Evolutionary conservation across 2,797 vertebrate genomes (phyloP).

Genomic region (Anabacerthia variegaticeps): DNA sequence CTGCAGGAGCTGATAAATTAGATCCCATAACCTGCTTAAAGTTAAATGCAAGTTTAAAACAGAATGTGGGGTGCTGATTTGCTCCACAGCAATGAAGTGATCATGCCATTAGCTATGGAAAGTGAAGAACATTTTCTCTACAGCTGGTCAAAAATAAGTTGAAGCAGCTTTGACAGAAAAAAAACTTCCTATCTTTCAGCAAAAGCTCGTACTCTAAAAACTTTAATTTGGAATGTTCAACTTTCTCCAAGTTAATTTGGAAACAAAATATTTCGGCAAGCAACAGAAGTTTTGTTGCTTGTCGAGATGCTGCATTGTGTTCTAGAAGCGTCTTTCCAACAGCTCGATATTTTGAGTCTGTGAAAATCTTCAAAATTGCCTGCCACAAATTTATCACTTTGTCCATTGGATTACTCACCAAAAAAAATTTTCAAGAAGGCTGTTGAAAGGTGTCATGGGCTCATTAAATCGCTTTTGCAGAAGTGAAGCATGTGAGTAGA

Average conservation of each 20-base stretch:
- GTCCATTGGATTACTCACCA: not conserved
- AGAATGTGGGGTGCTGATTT: not conserved
- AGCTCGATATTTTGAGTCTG: not conserved
- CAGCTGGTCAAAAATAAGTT: not conserved
- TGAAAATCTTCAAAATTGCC: not conserved
- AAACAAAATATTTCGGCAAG: not conserved
- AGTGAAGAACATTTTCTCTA: not conserved
- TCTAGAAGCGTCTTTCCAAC: not conserved
- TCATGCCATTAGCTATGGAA: not conserved
- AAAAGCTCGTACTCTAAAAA: not conserved
- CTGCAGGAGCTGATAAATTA: constrained; percentile 43
- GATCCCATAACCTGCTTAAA: constrained; percentile 18
- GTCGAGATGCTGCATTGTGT: not conserved
- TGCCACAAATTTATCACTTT: not conserved
- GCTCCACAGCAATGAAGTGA: not conserved
- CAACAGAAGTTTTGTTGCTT: not conserved
- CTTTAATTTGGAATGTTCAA: not conserved
- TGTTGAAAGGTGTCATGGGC: not conserved
- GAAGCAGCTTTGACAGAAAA: not conserved
- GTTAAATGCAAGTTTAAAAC: constrained; percentile 24
- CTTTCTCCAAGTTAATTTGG: not conserved
- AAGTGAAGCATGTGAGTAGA: not conserved
- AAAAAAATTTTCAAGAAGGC: not conserved
- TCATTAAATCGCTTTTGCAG: not conserved
- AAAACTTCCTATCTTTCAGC: not conserved